Evolutionary conservation across 2,888 invertebrate genomes (phyloP).

Genomic region (Athetis lepigone): DNA sequence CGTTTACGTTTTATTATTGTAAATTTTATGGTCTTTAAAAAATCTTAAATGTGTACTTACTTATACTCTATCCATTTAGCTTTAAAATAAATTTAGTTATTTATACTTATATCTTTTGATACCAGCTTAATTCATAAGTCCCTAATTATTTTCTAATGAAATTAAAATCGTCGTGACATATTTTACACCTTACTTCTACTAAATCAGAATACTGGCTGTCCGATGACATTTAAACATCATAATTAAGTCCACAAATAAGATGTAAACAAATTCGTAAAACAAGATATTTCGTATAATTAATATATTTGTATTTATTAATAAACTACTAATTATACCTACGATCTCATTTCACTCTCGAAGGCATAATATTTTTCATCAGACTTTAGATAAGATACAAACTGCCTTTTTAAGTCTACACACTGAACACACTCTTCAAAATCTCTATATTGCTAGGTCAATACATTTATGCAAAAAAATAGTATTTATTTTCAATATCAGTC

Average conservation of each 20-base stretch:
- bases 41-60: not conserved
- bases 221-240: constrained; percentile 46
- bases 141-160: not conserved
- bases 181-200: constrained; percentile 24
- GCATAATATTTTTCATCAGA: not conserved
- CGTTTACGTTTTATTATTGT: not conserved
- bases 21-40: not conserved
- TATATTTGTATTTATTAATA: constrained; percentile 49
- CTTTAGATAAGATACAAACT: not conserved
- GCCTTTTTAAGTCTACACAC: not conserved
- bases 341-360: constrained; percentile 20
- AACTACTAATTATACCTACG: constrained; percentile 49
- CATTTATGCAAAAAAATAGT: too few relatives aligned
- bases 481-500: constrained; percentile 15
- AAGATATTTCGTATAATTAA: constrained; percentile 58
- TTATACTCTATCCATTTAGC: not conserved
- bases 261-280: constrained; percentile 54
- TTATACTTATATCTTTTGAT: not conserved
- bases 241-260: constrained; percentile 57
- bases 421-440: too few relatives aligned
- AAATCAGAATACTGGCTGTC: constrained; percentile 25
- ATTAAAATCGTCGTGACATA: not conserved
- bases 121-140: not conserved
- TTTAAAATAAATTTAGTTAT: too few relatives aligned
- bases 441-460: too few relatives aligned